Conservation (phyloP, 2,888 invertebrate genomes). For the Ectemnius cavifrons region DNA sequence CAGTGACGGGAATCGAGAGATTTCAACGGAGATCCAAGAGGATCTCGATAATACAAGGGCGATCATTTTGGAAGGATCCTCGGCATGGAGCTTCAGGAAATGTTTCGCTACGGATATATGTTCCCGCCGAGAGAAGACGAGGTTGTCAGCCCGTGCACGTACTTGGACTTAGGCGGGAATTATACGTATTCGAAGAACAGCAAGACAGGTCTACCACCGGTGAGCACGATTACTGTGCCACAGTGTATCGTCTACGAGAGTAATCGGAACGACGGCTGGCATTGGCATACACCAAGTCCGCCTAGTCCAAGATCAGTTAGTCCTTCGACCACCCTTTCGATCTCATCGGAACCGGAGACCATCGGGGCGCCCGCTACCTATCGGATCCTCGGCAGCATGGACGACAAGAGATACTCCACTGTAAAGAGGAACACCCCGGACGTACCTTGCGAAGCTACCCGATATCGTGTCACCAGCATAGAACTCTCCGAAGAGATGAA, state of each 20-base stretch:
- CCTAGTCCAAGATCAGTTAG: slow-evolving; percentile 73
- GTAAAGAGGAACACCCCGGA: slow-evolving; percentile 30
- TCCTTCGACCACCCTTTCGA: slow-evolving; percentile 69
- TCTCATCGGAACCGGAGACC: slow-evolving; percentile 69
- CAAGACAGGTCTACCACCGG: slow-evolving; percentile 69
- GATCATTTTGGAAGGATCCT: neutral
- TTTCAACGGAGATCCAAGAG: neutral
- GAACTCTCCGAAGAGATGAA: slow-evolving; percentile 49
- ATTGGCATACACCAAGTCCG: slow-evolving; percentile 76
- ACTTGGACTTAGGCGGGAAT: slow-evolving; percentile 68
- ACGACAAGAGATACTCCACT: slow-evolving; percentile 32
- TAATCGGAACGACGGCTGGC: slow-evolving; percentile 76
- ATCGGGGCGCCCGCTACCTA: slow-evolving; percentile 35
- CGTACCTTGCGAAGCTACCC: slow-evolving; percentile 10
- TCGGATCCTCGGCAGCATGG: slow-evolving; percentile 38
- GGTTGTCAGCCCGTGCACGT: slow-evolving; percentile 61
- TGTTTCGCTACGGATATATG: slow-evolving; percentile 76
- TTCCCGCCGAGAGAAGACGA: slow-evolving; percentile 72
- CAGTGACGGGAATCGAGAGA: slow-evolving; percentile 29
- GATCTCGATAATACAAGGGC: neutral
- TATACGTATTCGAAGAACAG: slow-evolving; percentile 66
- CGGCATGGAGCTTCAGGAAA: slow-evolving; percentile 74
- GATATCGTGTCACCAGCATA: slow-evolving; percentile 30
- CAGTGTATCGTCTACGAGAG: slow-evolving; percentile 58
- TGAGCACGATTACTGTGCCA: slow-evolving; percentile 56